A percentile compares a stretch with the other conserved stretches of the same genome.
phyloP scores from a whole-genome alignment of 2,113 vertebrate genomes.

The Periophthalmus modestus region DNA sequence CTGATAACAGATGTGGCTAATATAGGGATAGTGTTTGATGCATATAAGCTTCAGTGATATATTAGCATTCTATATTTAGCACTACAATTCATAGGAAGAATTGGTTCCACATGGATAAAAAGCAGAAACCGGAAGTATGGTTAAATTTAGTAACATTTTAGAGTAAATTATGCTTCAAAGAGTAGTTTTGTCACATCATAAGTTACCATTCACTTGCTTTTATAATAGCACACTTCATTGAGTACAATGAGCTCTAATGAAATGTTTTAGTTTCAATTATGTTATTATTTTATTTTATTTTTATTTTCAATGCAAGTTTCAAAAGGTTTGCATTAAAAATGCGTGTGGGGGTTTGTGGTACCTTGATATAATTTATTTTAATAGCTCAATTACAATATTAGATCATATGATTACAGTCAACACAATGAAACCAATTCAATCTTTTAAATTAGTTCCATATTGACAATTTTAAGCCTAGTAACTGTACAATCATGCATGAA shows the following conservation, averaged over 20 bases:
- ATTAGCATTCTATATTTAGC: neutral
- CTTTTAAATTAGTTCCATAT: slow-evolving; percentile 43
- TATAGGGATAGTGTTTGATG: slow-evolving; percentile 8
- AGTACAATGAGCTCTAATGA: neutral
- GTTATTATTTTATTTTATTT: no score
- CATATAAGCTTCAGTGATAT: neutral
- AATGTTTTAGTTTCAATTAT: no score
- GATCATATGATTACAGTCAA: neutral
- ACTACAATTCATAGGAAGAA: neutral
- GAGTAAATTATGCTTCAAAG: neutral
- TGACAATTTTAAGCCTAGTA: slow-evolving; percentile 2
- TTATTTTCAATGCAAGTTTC: no score
- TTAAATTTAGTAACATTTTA: neutral
- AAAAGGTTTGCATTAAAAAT: neutral
- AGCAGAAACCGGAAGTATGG: neutral
- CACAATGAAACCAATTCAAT: neutral
- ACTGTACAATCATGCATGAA: slow-evolving; percentile 21
- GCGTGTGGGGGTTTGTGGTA: neutral
- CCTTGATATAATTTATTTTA: neutral
- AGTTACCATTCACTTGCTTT: neutral
- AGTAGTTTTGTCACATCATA: neutral
- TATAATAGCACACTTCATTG: neutral
- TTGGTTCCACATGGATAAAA: neutral
- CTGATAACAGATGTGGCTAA: slow-evolving; percentile 19
- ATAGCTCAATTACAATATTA: neutral